phyloP scores from a whole-genome alignment of 1,140 invertebrate genomes.

The Drosophila teissieri region DNA sequence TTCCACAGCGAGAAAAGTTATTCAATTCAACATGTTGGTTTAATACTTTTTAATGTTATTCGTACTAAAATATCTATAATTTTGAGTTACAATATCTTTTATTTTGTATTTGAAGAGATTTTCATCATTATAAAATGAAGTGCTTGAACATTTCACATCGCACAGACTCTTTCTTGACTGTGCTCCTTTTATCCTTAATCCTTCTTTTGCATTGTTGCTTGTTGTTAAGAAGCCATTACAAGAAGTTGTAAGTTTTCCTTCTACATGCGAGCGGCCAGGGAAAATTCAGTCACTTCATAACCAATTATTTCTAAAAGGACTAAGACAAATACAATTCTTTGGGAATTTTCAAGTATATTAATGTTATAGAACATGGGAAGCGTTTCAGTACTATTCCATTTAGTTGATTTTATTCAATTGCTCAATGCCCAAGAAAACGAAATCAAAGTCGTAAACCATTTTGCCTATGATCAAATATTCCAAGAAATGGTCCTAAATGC shows the following conservation, averaged over 20 bases:
- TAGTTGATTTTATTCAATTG: constrained; percentile 30
- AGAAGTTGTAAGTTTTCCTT: constrained; percentile 1
- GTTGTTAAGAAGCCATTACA: constrained; percentile 26
- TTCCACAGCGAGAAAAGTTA: not conserved
- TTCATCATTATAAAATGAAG: too few species aligned
- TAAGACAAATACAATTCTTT: not conserved
- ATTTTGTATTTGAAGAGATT: too few species aligned
- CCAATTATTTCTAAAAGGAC: constrained; percentile 1
- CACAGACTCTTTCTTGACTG: not conserved
- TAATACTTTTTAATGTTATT: too few species aligned
- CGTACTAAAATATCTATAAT: too few species aligned
- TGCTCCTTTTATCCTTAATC: not conserved
- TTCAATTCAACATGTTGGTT: not conserved
- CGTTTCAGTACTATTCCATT: constrained; percentile 10
- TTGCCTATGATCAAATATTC: constrained; percentile 55
- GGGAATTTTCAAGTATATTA: not conserved
- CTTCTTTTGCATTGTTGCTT: not conserved
- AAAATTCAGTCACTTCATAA: constrained; percentile 1
- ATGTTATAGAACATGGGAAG: not conserved
- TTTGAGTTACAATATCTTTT: too few species aligned
- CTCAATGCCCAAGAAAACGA: not conserved
- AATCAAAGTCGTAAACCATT: constrained; percentile 28
- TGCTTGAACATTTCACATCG: not conserved
- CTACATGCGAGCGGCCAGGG: not conserved
- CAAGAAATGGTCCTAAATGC: constrained; percentile 48